These are phyloP conservation scores for Balaeniceps rex DNA, from an alignment of 2,113 vertebrate genomes.

Conservation along the genomic window DNA sequence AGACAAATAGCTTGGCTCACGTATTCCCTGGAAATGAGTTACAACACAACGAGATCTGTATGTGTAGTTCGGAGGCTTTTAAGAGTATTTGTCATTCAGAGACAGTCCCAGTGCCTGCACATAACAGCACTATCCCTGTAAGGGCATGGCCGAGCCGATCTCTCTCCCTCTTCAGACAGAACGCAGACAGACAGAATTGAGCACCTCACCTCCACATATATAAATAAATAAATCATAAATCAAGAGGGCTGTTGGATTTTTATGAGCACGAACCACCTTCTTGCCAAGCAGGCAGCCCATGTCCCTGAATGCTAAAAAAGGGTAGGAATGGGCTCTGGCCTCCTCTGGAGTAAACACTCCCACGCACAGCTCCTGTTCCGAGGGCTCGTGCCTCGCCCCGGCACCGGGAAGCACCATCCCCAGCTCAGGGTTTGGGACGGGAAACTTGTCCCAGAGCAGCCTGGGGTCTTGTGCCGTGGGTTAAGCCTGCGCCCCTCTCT, in stretches of 20 bases:
- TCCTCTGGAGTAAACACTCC: neutral
- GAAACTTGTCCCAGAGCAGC: neutral
- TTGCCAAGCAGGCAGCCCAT: neutral
- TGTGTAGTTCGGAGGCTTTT: neutral
- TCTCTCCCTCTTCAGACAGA: neutral
- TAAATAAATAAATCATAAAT: neutral
- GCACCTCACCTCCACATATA: neutral
- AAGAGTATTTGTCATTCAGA: neutral
- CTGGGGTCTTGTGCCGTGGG: accelerated
- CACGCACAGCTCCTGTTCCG: neutral
- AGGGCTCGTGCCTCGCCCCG: neutral
- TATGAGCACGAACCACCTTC: neutral
- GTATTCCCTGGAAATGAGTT: neutral
- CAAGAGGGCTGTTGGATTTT: neutral
- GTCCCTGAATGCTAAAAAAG: neutral
- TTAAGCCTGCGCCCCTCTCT: accelerated
- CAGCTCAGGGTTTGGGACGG: accelerated
- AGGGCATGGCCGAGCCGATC: neutral
- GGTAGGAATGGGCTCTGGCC: neutral
- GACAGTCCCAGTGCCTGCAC: neutral
- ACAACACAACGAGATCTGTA: neutral
- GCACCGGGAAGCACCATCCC: neutral
- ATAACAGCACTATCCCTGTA: neutral
- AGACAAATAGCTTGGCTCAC: neutral
- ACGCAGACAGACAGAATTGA: neutral